Percentiles rank a stretch among this genome's conserved stretches.
Conservation (phyloP, 92 coral and sea anemone species). For the Hydrozoanthus gracilis region DNA sequence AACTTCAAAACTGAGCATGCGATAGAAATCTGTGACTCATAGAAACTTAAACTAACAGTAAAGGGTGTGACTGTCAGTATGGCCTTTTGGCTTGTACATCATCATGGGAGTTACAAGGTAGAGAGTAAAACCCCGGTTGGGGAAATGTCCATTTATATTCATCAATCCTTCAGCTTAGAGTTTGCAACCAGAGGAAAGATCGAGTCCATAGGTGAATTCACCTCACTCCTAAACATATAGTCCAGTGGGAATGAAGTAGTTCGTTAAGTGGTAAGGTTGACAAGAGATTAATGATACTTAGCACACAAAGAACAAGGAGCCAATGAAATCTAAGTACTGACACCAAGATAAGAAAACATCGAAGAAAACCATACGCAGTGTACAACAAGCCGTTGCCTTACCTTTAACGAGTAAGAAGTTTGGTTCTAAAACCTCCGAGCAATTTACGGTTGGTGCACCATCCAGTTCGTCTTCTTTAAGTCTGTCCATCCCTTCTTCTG, state of each 20-base stretch:
- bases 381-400: background rate
- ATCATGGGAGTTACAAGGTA: too few species aligned
- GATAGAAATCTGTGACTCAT: too few species aligned
- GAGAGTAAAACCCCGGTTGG: too few species aligned
- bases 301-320: background rate
- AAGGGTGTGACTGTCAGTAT: too few species aligned
- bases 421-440: background rate
- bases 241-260: background rate
- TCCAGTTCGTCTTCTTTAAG: background rate
- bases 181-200: too few species aligned
- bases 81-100: too few species aligned
- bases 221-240: too few species aligned
- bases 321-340: background rate
- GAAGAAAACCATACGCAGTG: background rate
- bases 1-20: too few species aligned
- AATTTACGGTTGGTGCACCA: background rate
- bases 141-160: too few species aligned
- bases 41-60: too few species aligned
- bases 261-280: background rate
- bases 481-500: background rate
- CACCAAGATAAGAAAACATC: background rate
- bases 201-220: too few species aligned
- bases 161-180: too few species aligned
- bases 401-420: conserved; percentile 14
- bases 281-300: background rate